Evolutionary conservation across 2,888 invertebrate genomes (phyloP).

Genomic region (Gymnoscelis rufifasciata): DNA sequence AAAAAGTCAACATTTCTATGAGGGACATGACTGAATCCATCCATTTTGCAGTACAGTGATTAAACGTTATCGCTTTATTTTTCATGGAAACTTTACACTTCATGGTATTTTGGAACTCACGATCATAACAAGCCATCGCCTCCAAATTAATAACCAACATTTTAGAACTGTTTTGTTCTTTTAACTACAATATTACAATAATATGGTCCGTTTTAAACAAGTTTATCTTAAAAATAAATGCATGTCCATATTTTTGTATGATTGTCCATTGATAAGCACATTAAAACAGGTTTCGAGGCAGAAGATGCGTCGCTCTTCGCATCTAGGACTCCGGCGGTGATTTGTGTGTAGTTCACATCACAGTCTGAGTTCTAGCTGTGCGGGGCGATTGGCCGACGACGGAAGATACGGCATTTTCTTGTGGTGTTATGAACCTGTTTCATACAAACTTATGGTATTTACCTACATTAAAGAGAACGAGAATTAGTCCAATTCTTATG

Average conservation of each 20-base stretch:
- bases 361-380: constrained; percentile 97
- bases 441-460: background rate
- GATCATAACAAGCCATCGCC: too few species aligned
- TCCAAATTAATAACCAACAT: too few species aligned
- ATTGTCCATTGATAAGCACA: constrained; percentile 7
- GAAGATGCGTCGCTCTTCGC: constrained; percentile 45
- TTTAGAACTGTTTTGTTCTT: too few species aligned
- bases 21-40: too few species aligned
- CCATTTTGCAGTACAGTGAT: too few species aligned
- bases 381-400: constrained; percentile 55
- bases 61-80: background rate
- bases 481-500: too few species aligned
- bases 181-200: too few species aligned
- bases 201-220: too few species aligned
- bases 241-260: background rate
- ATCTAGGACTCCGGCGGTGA: constrained; percentile 90
- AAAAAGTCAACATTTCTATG: too few species aligned
- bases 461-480: background rate
- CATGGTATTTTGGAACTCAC: background rate
- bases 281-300: constrained; percentile 16
- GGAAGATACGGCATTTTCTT: constrained; percentile 24
- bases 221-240: too few species aligned
- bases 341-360: constrained; percentile 91
- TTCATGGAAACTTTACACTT: background rate
- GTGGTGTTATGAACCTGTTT: constrained; percentile 20